Base-by-base conservation (phyloP, 2,797 vertebrate species). In the Pangasius krempfi region DNA sequence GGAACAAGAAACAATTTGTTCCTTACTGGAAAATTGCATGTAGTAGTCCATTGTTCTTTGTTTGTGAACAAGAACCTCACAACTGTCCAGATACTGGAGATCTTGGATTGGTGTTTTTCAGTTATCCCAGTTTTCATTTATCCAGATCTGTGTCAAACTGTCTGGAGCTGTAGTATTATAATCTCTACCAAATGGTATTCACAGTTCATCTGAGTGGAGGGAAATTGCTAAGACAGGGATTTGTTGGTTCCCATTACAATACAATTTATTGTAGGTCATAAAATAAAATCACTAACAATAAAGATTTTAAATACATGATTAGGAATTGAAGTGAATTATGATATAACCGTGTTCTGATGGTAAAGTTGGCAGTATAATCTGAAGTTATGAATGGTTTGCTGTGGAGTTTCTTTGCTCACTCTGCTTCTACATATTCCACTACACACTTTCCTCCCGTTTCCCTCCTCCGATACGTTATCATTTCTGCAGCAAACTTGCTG, bases 401-500 rank as follows among this genome's bases (percentile, higher is more conserved):
- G 10, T 70, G 10, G 20, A 60, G 37, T 37, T 27, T 9, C 13
- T 82, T 44, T 40, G 18, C 14, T 81, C 52, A 58, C 56, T 62
- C 56, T 68, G 10, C 76, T 73, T 81, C 13, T 8, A 27, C 40
- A 80, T 70, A 47, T 70, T 72, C 56, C 68, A 89, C 58, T 58
- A 62, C 58, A 62, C 80, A 66, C 52, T 86, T 66, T 86, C 20
- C 4, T 47, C 54, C 79, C 87, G 90, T 91, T 86, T 88, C 52
- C 81, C 68, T 47, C 44, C 44, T 47, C 44, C 66, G 9, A 90
- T 90, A 58, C 68, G 68, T 86, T 80, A 40, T 20, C 40, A 62
- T 90, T 60, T 88, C 54, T 62, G 56, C 40, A 73, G 22, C 85
- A 44, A 44, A 6, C 56, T 18, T 62, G 37, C 56, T 82, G 5